Evolutionary conservation across 2,888 invertebrate genomes (phyloP).

Genomic region (Chaitophorus viminalis): DNA sequence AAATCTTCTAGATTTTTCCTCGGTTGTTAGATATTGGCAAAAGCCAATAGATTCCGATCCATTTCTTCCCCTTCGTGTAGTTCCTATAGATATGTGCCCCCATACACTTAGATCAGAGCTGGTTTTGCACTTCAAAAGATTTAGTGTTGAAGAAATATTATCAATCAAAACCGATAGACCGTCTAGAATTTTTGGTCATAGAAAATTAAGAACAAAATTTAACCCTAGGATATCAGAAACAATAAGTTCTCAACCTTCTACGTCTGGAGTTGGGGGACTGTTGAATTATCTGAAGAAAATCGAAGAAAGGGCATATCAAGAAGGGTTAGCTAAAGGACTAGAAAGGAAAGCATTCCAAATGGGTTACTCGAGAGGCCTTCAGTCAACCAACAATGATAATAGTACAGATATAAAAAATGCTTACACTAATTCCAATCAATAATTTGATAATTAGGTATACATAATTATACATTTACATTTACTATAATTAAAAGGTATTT

Average conservation of each 20-base stretch:
- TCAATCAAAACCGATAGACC: slow-evolving; percentile 41
- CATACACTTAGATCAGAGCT: slow-evolving; percentile 73
- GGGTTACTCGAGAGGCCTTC: slow-evolving; percentile 62
- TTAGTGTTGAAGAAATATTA: slow-evolving; percentile 45
- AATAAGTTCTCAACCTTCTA: background rate
- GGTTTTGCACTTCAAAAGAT: slow-evolving; percentile 69
- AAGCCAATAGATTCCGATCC: slow-evolving; percentile 68
- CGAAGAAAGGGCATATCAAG: slow-evolving; percentile 63
- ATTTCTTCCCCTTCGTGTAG: slow-evolving; percentile 70
- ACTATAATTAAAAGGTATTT: background rate
- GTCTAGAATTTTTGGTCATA: slow-evolving; percentile 15
- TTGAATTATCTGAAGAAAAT: slow-evolving; percentile 63
- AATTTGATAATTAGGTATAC: too few species aligned
- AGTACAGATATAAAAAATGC: background rate
- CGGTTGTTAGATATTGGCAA: slow-evolving; percentile 62
- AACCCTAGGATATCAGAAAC: slow-evolving; percentile 15
- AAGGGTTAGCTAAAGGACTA: slow-evolving; percentile 63
- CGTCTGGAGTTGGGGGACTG: slow-evolving; percentile 36
- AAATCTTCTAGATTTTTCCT: slow-evolving; percentile 69
- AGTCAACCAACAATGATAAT: slow-evolving; percentile 36
- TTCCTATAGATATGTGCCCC: slow-evolving; percentile 74
- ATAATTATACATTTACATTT: background rate
- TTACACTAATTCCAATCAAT: slow-evolving; percentile 20
- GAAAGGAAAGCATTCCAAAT: slow-evolving; percentile 63
- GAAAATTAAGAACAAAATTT: slow-evolving; percentile 31